Conservation (phyloP, 2,797 vertebrate genomes). For the Denticeps clupeoides region DNA sequence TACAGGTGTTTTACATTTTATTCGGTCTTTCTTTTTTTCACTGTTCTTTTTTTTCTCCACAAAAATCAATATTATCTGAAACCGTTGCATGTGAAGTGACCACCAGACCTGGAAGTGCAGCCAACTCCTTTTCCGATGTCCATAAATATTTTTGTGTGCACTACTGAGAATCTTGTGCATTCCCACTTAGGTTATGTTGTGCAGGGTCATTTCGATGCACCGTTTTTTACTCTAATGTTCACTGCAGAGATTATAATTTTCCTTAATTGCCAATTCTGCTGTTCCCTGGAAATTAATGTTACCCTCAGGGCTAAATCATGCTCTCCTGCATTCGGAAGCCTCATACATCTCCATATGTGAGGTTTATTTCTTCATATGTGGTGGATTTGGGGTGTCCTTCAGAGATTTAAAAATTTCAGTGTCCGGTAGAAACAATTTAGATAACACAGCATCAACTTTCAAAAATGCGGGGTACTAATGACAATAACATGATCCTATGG, state of each 20-base stretch:
- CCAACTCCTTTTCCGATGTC: too few species aligned
- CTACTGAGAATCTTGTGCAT: not conserved
- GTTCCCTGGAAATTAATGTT: slow-evolving; percentile 32
- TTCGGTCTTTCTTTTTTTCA: slow-evolving; percentile 25
- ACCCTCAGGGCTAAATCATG: slow-evolving; percentile 28
- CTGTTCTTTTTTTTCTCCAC: slow-evolving; percentile 15
- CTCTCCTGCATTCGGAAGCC: slow-evolving; percentile 13
- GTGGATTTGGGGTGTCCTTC: slow-evolving; percentile 12
- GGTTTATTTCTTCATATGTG: slow-evolving; percentile 11
- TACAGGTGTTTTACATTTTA: slow-evolving; percentile 28
- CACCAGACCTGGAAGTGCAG: too few species aligned
- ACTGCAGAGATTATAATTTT: slow-evolving; percentile 26
- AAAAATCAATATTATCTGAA: slow-evolving; percentile 39
- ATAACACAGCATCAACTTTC: too few species aligned
- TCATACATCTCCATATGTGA: slow-evolving; percentile 14
- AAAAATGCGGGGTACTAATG: too few species aligned
- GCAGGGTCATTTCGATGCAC: slow-evolving; percentile 19
- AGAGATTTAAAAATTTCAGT: slow-evolving; percentile 17
- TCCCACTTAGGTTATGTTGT: slow-evolving; percentile 13
- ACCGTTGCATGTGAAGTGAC: too few species aligned
- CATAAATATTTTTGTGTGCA: too few species aligned
- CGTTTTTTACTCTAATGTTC: slow-evolving; percentile 16
- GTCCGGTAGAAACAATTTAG: slow-evolving; percentile 21
- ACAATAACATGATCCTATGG: too few species aligned
- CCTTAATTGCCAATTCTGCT: slow-evolving; percentile 11